These are phyloP conservation scores for Maniola jurtina DNA, from an alignment of 1,140 invertebrate species.

Conservation along the genomic window DNA sequence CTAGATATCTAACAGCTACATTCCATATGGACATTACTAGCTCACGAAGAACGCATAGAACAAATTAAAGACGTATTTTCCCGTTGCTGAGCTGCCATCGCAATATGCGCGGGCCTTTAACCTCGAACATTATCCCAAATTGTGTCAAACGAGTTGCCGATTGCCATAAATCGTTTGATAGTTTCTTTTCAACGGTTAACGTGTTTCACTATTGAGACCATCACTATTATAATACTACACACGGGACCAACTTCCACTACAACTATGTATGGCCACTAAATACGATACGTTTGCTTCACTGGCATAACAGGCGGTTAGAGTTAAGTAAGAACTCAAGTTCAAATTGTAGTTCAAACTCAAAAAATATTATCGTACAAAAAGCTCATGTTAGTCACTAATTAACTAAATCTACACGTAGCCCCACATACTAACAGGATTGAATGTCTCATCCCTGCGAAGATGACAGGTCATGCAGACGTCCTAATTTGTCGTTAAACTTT, in stretches of 20 bases:
- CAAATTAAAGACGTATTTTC: neutral
- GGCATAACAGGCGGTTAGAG: no score
- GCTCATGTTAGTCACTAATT: no score
- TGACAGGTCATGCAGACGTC: no score
- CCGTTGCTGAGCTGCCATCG: neutral
- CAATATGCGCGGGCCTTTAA: neutral
- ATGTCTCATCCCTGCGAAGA: no score
- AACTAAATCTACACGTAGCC: no score
- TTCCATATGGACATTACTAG: neutral
- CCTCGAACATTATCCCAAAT: slow-evolving; percentile 11
- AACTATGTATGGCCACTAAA: neutral
- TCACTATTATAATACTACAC: neutral
- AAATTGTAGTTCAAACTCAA: no score
- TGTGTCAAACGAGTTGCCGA: slow-evolving; percentile 13
- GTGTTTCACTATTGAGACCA: slow-evolving; percentile 1
- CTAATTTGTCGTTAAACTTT: no score
- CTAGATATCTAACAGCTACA: no score
- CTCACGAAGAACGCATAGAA: neutral
- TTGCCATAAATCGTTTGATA: slow-evolving; percentile 13
- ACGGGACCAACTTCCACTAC: neutral
- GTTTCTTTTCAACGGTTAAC: slow-evolving; percentile 13
- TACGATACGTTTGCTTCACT: no score
- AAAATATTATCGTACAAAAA: no score
- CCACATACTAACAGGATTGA: no score
- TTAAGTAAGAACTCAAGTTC: no score